Conservation (phyloP, 2,797 vertebrate species). For the Tenualosa thibaudeaui region DNA sequence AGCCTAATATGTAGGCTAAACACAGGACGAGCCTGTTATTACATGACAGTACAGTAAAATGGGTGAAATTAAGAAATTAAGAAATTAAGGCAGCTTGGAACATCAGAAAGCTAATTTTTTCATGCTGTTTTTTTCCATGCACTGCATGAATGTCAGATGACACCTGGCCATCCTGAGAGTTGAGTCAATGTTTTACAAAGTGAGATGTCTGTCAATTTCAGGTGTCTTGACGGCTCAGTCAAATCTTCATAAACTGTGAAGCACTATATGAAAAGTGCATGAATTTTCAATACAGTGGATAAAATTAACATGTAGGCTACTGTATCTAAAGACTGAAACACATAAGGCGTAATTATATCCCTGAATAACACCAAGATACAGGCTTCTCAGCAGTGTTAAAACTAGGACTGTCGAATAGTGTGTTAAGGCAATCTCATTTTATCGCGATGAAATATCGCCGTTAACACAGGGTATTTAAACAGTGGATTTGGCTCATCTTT, state of each 20-base stretch:
- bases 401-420: too few relatives aligned
- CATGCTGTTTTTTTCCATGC: background rate
- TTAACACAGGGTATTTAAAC: too few relatives aligned
- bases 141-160: background rate
- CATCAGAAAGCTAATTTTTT: background rate
- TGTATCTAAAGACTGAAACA: background rate
- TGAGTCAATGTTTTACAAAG: background rate
- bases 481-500: too few relatives aligned
- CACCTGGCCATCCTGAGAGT: background rate
- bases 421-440: too few relatives aligned
- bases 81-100: background rate
- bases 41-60: background rate
- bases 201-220: too few relatives aligned
- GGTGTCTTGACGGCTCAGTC: background rate
- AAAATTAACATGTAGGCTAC: too few relatives aligned
- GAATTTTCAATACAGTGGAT: too few relatives aligned
- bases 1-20: conserved; percentile 7
- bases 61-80: background rate
- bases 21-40: background rate
- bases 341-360: background rate
- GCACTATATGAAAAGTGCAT: too few relatives aligned
- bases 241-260: background rate
- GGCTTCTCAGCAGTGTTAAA: background rate
- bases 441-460: too few relatives aligned
- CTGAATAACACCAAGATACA: too few relatives aligned